Evolutionary conservation across 2,797 vertebrate species (phyloP).

Genomic region (Miichthys miiuy): DNA sequence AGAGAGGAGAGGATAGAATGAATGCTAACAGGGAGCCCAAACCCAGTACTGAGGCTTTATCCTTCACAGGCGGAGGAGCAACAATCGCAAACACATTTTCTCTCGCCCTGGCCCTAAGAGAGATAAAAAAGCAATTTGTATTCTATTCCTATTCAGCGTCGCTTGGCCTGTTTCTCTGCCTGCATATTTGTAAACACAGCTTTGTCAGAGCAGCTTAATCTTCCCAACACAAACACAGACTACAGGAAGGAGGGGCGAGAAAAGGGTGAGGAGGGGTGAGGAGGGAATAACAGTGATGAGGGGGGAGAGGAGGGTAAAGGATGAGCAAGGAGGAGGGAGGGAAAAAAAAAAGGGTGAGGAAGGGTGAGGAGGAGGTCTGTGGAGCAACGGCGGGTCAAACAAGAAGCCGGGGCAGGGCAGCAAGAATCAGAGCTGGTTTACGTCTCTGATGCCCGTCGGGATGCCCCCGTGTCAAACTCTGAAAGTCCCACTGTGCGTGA

Average conservation of each 20-base stretch:
- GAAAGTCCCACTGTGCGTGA: constrained; percentile 31
- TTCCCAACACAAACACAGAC: constrained; percentile 86
- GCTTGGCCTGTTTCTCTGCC: constrained; percentile 88
- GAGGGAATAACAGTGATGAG: constrained; percentile 50
- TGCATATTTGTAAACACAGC: constrained; percentile 90
- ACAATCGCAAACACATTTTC: constrained; percentile 89
- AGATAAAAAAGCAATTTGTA: constrained; percentile 92
- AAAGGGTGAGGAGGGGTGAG: constrained; percentile 64
- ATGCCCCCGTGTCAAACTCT: constrained; percentile 56
- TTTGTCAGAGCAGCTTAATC: constrained; percentile 90
- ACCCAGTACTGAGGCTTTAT: constrained; percentile 85
- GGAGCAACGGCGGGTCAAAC: constrained; percentile 38
- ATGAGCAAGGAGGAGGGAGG: constrained; percentile 6
- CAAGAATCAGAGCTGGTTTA: constrained; percentile 60
- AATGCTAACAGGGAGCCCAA: constrained; percentile 88
- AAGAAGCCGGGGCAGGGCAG: constrained; percentile 38
- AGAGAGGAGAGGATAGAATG: constrained; percentile 80
- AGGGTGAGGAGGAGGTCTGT: constrained; percentile 28
- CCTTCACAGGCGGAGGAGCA: constrained; percentile 89
- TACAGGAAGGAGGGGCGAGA: constrained; percentile 74
- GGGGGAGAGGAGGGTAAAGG: constrained; percentile 28
- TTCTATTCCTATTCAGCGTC: constrained; percentile 88
- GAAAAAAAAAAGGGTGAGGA: constrained; percentile 31
- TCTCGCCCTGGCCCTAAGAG: constrained; percentile 86
- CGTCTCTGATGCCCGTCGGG: constrained; percentile 48